These are phyloP conservation scores for Pocillopora verrucosa DNA, from an alignment of 64 coral and sea anemone genomes.

Conservation along the genomic window DNA sequence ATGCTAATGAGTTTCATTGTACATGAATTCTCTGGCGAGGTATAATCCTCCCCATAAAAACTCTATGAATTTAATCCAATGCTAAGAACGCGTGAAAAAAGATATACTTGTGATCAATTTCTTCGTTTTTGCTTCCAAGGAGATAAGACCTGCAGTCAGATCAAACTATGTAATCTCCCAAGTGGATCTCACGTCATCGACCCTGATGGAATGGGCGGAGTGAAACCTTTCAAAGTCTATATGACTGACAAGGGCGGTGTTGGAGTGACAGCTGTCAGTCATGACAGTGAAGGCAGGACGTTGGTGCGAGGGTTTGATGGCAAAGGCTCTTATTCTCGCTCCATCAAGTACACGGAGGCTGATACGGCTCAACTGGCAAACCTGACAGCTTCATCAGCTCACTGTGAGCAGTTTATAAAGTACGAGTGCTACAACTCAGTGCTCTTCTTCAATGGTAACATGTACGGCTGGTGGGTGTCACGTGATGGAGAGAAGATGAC, in stretches of 20 bases:
- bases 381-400: constrained; percentile 10
- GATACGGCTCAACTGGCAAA: constrained; percentile 18
- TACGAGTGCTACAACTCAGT: constrained; percentile 6
- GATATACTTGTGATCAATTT: background rate
- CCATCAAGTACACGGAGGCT: constrained; percentile 7
- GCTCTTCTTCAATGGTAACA: background rate
- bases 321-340: background rate
- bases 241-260: constrained; percentile 47
- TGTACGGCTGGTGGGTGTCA: constrained; percentile 49
- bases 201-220: constrained; percentile 16
- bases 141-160: constrained; percentile 40
- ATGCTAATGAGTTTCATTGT: background rate
- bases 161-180: constrained; percentile 11
- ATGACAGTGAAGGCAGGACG: constrained; percentile 43
- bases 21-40: no score
- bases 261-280: constrained; percentile 53
- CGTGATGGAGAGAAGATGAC: background rate
- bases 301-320: background rate
- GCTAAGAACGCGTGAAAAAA: no score
- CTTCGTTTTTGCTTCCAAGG: no score
- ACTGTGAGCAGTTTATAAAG: constrained; percentile 55
- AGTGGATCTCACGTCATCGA: constrained; percentile 52
- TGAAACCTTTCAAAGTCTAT: constrained; percentile 8
- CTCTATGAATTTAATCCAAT: background rate
- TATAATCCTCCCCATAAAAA: background rate